Conservation (phyloP, 2,888 invertebrate genomes). For the Agriopis aurantiaria region DNA sequence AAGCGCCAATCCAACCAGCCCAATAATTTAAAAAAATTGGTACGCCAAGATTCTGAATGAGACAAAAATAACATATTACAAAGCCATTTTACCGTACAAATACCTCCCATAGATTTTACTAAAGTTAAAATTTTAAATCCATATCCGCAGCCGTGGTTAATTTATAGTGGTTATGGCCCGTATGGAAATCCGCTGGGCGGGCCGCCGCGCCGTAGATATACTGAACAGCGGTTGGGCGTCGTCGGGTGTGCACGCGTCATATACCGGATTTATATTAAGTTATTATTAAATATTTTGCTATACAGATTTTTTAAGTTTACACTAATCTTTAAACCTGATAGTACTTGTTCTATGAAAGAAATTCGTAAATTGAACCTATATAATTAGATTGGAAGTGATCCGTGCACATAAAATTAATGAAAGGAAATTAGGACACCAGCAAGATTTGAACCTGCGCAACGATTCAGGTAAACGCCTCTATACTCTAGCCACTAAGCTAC, state of each 20-base stretch:
- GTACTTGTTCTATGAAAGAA: no score
- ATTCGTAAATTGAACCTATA: no score
- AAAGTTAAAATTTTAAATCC: slow-evolving; percentile 46
- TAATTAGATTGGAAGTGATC: no score
- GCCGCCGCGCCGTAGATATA: slow-evolving; percentile 66
- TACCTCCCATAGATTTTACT: slow-evolving; percentile 44
- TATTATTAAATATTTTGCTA: slow-evolving; percentile 8
- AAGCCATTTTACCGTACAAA: slow-evolving; percentile 30
- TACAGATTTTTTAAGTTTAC: neutral
- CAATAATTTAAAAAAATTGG: no score
- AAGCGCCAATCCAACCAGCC: no score
- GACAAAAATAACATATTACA: neutral
- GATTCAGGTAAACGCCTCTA: no score
- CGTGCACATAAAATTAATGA: no score
- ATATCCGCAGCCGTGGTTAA: slow-evolving; percentile 59
- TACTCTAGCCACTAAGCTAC: no score
- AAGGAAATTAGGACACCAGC: no score
- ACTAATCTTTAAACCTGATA: no score
- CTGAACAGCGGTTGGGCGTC: slow-evolving; percentile 72
- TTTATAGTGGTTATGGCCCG: slow-evolving; percentile 60
- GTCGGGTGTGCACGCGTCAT: slow-evolving; percentile 57
- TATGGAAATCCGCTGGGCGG: slow-evolving; percentile 70
- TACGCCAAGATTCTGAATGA: neutral
- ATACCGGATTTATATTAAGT: slow-evolving; percentile 42
- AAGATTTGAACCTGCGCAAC: no score